phyloP scores from a whole-genome alignment of 2,113 vertebrate species.

The Anoplopoma fimbria region DNA sequence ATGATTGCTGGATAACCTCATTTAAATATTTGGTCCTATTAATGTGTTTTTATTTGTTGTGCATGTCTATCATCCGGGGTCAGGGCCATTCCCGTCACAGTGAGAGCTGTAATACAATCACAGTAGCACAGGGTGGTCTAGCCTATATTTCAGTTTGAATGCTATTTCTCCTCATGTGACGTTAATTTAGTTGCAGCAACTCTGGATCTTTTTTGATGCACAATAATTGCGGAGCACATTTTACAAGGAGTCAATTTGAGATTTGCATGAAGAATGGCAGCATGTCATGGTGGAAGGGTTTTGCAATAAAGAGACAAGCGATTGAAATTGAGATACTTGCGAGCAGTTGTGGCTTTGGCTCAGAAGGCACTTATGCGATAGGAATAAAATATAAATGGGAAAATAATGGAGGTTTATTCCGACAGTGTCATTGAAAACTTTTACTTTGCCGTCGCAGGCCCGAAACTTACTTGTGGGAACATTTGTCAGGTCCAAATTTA shows the following conservation, averaged over 20 bases:
- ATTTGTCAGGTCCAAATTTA: constrained; percentile 28
- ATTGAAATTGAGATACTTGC: constrained; percentile 72
- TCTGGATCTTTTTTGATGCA: constrained; percentile 62
- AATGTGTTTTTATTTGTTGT: constrained; percentile 17
- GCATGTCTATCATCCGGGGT: constrained; percentile 30
- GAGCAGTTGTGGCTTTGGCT: constrained; percentile 46
- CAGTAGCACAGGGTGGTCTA: constrained; percentile 8
- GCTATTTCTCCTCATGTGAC: constrained; percentile 59
- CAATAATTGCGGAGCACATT: constrained; percentile 75
- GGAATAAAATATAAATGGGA: constrained; percentile 71
- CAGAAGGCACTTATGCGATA: constrained; percentile 49
- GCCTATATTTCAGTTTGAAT: constrained; percentile 43
- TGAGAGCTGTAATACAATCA: constrained; percentile 14
- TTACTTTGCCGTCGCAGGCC: constrained; percentile 26
- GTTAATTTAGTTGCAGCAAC: constrained; percentile 57
- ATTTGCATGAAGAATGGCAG: constrained; percentile 74
- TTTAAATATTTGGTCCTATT: constrained; percentile 5
- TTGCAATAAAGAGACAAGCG: constrained; percentile 73
- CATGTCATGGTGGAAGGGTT: constrained; percentile 63
- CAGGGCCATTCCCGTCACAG: background rate
- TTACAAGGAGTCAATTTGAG: constrained; percentile 79
- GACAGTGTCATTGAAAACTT: constrained; percentile 56
- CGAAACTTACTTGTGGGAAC: constrained; percentile 8
- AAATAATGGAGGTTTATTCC: constrained; percentile 65
- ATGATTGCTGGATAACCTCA: constrained; percentile 36